Conservation (phyloP, 2,113 vertebrate species). For the Myodes glareolus region DNA sequence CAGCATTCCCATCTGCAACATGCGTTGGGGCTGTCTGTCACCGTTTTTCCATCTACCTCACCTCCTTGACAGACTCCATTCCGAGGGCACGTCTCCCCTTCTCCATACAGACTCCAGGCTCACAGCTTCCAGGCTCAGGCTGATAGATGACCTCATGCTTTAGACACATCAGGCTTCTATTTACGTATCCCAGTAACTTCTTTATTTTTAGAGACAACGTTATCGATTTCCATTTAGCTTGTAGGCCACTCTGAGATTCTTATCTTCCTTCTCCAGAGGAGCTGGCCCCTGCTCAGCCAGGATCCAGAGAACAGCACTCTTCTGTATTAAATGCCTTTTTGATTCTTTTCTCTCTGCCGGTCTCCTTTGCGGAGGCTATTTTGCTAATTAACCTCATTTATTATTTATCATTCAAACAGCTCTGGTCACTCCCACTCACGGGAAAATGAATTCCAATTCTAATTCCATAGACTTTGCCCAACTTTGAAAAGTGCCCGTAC, state of each 20-base stretch:
- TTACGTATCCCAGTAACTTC: background rate
- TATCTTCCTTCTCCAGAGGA: background rate
- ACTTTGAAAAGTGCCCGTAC: background rate
- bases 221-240: constrained; percentile 64
- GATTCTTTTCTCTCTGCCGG: background rate
- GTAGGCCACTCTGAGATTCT: constrained; percentile 54
- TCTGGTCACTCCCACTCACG: constrained; percentile 20
- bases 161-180: constrained; percentile 7
- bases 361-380: constrained; percentile 36
- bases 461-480: background rate
- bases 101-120: background rate
- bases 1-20: background rate
- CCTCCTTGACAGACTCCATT: background rate
- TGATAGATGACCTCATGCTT: background rate
- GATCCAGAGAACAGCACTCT: constrained; percentile 1
- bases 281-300: background rate
- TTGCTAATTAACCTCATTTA: constrained; percentile 28
- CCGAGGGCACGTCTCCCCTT: no score
- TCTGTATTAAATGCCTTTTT: constrained; percentile 39
- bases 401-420: constrained; percentile 63
- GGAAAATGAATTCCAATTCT: background rate
- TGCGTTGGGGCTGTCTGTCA: no score
- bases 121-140: no score
- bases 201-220: constrained; percentile 55
- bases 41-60: background rate